Conservation (phyloP, 2,888 invertebrate species). For the Chaitophorus viminalis region DNA sequence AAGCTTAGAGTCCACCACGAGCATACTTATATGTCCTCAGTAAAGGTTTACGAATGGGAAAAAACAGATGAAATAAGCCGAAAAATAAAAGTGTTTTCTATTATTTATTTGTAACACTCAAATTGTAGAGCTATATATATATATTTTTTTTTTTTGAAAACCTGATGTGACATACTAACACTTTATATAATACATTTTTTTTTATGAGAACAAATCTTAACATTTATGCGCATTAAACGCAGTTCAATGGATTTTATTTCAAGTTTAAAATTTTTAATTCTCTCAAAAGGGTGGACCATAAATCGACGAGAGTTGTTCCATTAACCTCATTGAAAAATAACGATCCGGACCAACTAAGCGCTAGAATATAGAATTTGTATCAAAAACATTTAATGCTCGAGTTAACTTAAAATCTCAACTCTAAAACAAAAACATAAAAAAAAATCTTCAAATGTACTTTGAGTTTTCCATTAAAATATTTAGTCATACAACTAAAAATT, state of each 20-base stretch:
- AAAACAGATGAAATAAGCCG: not conserved
- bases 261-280: not conserved
- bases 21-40: not conserved
- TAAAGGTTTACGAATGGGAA: slow-evolving; percentile 2
- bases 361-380: not conserved
- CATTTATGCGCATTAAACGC: not conserved
- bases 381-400: not conserved
- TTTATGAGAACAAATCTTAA: not conserved
- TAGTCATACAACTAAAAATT: no score
- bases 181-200: not conserved
- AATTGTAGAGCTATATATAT: slow-evolving; percentile 14
- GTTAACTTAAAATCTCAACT: not conserved
- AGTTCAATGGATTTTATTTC: not conserved
- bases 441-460: no score
- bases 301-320: not conserved
- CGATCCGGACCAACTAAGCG: not conserved
- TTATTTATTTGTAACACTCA: not conserved
- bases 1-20: slow-evolving; percentile 20
- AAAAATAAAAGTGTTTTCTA: slow-evolving; percentile 12
- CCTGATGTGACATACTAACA: not conserved
- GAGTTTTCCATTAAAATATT: no score
- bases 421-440: no score
- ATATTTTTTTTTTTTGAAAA: not conserved
- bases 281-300: not conserved
- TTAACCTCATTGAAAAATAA: not conserved